These are phyloP conservation scores for Orgyia antiqua DNA, from an alignment of 2,888 invertebrate genomes.

Conservation along the genomic window DNA sequence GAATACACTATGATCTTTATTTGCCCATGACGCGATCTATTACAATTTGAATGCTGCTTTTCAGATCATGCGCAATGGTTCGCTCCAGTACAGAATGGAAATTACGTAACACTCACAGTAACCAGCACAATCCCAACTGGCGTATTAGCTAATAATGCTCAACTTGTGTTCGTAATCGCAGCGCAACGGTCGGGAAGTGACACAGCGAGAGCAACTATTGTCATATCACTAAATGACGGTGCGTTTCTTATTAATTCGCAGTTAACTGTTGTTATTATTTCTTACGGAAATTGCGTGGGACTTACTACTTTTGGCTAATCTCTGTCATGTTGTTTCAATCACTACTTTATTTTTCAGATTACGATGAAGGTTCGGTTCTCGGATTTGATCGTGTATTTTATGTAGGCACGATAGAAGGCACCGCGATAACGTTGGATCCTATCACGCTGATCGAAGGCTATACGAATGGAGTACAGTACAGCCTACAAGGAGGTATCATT, in stretches of 20 bases:
- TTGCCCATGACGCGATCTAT: too few species aligned
- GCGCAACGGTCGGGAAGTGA: constrained; percentile 14
- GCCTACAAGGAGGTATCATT: constrained; percentile 31
- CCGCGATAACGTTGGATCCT: constrained; percentile 11
- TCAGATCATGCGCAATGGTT: constrained; percentile 1
- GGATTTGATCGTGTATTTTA: constrained; percentile 10
- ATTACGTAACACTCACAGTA: constrained; percentile 8
- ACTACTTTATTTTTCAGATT: constrained; percentile 3
- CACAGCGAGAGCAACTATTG: constrained; percentile 18
- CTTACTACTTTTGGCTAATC: too few species aligned
- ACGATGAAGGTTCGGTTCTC: constrained; percentile 3
- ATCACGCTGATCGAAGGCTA: constrained; percentile 29
- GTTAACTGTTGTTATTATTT: too few species aligned
- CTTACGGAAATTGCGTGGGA: too few species aligned
- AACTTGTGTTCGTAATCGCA: constrained; percentile 22
- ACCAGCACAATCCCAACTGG: constrained; percentile 10
- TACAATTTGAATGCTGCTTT: not conserved
- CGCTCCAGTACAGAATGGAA: not conserved
- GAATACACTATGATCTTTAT: too few species aligned
- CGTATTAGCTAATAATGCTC: constrained; percentile 16
- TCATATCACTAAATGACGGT: constrained; percentile 17
- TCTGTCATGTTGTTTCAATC: constrained; percentile 16
- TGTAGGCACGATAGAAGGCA: constrained; percentile 12
- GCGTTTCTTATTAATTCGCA: too few species aligned
- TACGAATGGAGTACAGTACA: constrained; percentile 19